Evolutionary conservation across 2,113 vertebrate species (phyloP).

Genomic region (Crotalus viridis): DNA sequence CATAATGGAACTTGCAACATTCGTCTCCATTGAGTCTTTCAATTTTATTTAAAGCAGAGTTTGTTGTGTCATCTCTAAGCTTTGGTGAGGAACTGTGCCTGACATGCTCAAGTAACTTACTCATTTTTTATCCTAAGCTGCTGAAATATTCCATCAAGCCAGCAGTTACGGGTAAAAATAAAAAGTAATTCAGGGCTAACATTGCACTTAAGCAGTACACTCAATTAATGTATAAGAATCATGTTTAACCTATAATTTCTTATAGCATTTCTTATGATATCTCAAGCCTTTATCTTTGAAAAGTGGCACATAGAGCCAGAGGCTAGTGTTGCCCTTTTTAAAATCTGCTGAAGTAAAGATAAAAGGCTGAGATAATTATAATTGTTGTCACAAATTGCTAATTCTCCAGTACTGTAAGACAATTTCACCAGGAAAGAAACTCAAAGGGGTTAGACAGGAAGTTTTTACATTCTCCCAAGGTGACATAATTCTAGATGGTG

Average conservation of each 20-base stretch:
- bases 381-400: neutral
- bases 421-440: neutral
- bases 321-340: neutral
- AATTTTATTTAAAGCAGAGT: neutral
- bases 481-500: neutral
- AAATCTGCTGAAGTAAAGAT: neutral
- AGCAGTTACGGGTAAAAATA: neutral
- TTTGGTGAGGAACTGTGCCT: neutral
- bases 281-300: neutral
- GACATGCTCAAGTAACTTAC: neutral
- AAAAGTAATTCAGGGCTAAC: neutral
- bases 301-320: neutral
- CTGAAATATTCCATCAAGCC: neutral
- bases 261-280: neutral
- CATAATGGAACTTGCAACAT: neutral
- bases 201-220: neutral
- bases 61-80: neutral
- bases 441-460: conserved; percentile 11
- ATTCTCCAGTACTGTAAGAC: neutral
- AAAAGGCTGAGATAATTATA: neutral
- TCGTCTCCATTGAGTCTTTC: neutral
- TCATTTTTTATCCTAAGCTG: neutral
- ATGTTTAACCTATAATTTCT: neutral
- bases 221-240: neutral
- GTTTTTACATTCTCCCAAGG: neutral